Base-by-base conservation (phyloP, 2,113 vertebrate species). In the Heterochromis multidens region DNA sequence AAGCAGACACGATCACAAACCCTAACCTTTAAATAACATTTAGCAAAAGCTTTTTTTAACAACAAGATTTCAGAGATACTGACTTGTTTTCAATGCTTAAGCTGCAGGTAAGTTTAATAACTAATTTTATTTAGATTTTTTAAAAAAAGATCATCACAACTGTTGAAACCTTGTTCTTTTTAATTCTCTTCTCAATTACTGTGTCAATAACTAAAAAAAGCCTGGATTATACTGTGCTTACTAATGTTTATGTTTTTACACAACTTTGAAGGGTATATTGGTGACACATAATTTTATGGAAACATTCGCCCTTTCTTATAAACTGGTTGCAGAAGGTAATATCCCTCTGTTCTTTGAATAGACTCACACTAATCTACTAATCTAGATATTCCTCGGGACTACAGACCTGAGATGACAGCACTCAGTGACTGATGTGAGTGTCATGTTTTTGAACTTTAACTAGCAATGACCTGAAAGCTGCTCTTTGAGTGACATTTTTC, bases 21-120 rank as follows among this genome's bases (percentile, higher is more conserved):
- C 25, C 7, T 63, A 84, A 82, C 76, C 77, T 90, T 87, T 87
- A 70, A 83, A 59, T 62, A 76, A 60, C 74, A 46, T 81, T 84
- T 80, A 7, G 6, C n/a, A 4, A 23, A 54, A 58, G 13, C 29
- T 80, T 82, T 86, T 82, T 31, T 46, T 13, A 37, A 76, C 31
- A 76, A 74, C 43, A 74, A 52, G 70, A 54, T 74, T 74, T 74
- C 70, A 31, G 85, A 56, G 49, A 27, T n/a, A 77, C 29, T 35
- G 25, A 61, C 23, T 3, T 49, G n/a, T 35, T 80, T 46, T 67
- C 21, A 37, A 67, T 33, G 21, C 17, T 25, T 60, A 37, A 77
- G 46, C 82, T 80, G 58, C 17, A 23, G 59, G 27, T 79, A 54
- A 37, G 23, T 81, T 74, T 49, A 80, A 81, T 78, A 33, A 29